These are phyloP conservation scores for Neoniphon sammara DNA, from an alignment of 2,797 vertebrate genomes.

Conservation along the genomic window DNA sequence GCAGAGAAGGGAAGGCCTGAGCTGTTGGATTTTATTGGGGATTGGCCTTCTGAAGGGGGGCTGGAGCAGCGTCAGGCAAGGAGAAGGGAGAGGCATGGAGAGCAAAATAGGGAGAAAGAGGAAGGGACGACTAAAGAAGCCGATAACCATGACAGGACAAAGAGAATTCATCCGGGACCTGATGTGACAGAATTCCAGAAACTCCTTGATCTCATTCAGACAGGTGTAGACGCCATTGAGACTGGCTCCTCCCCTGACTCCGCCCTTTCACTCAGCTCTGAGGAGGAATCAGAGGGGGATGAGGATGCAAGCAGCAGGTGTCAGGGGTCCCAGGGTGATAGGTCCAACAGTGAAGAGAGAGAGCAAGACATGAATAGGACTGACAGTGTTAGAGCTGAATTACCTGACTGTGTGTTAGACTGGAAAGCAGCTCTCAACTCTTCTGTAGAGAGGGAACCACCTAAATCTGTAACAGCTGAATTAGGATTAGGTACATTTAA, in stretches of 20 bases:
- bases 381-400: constrained; percentile 51
- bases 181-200: constrained; percentile 77
- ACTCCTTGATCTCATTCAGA: constrained; percentile 80
- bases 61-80: constrained; percentile 86
- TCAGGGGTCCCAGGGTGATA: constrained; percentile 27
- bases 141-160: constrained; percentile 12
- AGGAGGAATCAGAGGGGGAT: constrained; percentile 34
- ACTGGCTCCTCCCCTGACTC: constrained; percentile 36
- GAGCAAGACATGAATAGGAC: constrained; percentile 21
- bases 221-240: constrained; percentile 41
- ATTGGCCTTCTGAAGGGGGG: constrained; percentile 89
- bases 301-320: constrained; percentile 10
- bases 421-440: constrained; percentile 61
- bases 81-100: constrained; percentile 44
- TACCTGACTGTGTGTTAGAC: constrained; percentile 80
- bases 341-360: constrained; percentile 36
- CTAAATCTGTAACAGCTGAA: constrained; percentile 12
- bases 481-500: constrained; percentile 21
- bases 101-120: constrained; percentile 56
- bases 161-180: constrained; percentile 20
- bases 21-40: constrained; percentile 87
- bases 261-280: constrained; percentile 40
- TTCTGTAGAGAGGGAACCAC: constrained; percentile 6
- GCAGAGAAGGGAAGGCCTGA: constrained; percentile 60
- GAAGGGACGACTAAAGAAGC: constrained; percentile 63